Evolutionary conservation across 2,797 vertebrate genomes (phyloP).

Genomic region (Sciurus carolinensis): DNA sequence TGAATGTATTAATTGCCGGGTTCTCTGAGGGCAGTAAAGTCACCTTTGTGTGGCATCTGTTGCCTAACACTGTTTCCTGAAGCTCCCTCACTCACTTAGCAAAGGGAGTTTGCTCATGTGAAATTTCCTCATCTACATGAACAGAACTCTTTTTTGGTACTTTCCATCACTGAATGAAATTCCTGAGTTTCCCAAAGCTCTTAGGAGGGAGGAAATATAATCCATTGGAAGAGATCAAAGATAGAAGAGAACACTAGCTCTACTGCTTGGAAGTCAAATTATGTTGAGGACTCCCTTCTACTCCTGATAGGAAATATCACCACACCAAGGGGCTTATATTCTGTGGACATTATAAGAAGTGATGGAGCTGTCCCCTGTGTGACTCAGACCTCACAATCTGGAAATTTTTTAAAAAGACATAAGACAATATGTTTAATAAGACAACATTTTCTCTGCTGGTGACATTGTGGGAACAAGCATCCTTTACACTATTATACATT

Average conservation of each 20-base stretch:
- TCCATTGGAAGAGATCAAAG: background rate
- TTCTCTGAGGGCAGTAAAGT: background rate
- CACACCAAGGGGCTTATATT: background rate
- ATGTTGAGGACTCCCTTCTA: too few species aligned
- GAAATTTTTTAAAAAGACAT: background rate
- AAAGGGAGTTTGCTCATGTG: background rate
- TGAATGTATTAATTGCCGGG: background rate
- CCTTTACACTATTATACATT: background rate
- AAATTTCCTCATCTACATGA: background rate
- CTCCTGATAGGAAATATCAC: background rate
- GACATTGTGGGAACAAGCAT: background rate
- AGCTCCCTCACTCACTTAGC: background rate
- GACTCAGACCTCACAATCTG: background rate
- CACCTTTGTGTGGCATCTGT: background rate
- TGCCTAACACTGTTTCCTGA: background rate
- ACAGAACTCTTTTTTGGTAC: background rate
- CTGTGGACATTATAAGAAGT: background rate
- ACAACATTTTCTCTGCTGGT: background rate
- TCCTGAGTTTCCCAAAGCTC: background rate
- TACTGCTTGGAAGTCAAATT: background rate
- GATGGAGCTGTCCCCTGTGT: accelerated
- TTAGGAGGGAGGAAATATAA: background rate
- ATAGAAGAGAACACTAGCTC: background rate
- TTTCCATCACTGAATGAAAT: background rate
- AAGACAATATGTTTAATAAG: background rate